A percentile compares a stretch with the other conserved stretches of the same genome.
Conservation (phyloP, 2,113 vertebrate species). For the Onychorhynchus coronatus region DNA sequence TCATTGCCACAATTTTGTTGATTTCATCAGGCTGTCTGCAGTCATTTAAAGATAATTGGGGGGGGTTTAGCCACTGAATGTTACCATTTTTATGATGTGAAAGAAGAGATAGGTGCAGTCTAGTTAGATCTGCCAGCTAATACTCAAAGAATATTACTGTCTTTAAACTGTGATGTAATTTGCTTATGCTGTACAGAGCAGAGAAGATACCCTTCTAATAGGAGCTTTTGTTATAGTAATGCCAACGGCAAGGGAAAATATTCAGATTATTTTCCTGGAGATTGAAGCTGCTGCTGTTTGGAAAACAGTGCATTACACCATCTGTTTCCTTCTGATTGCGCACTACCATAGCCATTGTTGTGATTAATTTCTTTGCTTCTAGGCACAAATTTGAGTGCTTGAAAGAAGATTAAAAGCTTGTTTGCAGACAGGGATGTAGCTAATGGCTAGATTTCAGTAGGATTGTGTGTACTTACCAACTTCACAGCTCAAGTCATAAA, state of each 20-base stretch:
- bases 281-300: conserved; percentile 37
- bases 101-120: not conserved
- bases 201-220: not conserved
- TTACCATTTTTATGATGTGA: not conserved
- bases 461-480: conserved; percentile 27
- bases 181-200: not conserved
- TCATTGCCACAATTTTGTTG: not conserved
- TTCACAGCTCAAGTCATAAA: conserved; percentile 4
- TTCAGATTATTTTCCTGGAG: conserved; percentile 38
- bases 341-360: conserved; percentile 5
- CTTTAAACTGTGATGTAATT: not conserved
- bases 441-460: conserved; percentile 24
- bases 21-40: not conserved
- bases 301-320: conserved; percentile 51
- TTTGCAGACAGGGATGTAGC: not conserved
- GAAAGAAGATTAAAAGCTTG: conserved; percentile 60
- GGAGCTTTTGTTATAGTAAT: not conserved
- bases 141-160: not conserved
- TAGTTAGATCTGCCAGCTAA: not conserved
- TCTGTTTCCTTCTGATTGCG: conserved; percentile 64
- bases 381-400: conserved; percentile 51
- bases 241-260: conserved; percentile 23
- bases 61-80: not conserved
- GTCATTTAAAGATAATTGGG: not conserved
- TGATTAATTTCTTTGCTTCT: conserved; percentile 64